Conservation (phyloP, 2,888 invertebrate genomes). For the Congeria kusceri region DNA sequence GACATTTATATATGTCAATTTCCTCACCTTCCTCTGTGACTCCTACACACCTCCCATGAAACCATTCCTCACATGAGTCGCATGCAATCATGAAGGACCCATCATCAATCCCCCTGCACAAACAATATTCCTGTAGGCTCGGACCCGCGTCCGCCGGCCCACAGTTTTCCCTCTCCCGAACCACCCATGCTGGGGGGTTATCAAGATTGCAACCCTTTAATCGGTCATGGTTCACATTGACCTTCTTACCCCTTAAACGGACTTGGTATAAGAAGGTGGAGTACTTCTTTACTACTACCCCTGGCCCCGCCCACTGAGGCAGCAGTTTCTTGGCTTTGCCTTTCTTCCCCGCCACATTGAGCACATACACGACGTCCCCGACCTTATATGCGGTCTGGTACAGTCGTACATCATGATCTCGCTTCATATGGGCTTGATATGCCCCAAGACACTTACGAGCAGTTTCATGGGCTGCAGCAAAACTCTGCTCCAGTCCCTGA, state of each 20-base stretch:
- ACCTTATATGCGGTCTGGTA: background rate
- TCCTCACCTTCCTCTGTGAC: background rate
- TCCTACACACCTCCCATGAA: no score
- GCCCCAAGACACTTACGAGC: background rate
- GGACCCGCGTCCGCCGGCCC: background rate
- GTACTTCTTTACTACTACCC: background rate
- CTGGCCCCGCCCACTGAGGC: background rate
- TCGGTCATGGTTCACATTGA: conserved; percentile 1
- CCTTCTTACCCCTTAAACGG: background rate
- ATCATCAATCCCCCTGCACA: conserved; percentile 1
- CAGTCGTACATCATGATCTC: background rate
- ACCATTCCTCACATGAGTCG: no score
- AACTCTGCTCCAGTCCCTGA: background rate
- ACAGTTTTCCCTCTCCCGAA: background rate
- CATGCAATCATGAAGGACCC: no score
- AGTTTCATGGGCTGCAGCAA: background rate
- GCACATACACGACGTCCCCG: background rate
- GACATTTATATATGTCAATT: background rate
- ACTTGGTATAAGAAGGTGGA: background rate
- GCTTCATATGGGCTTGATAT: background rate
- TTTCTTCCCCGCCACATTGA: background rate
- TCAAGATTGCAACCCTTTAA: background rate
- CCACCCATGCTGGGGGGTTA: background rate
- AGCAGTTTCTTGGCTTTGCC: background rate
- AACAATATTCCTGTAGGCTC: background rate